Evolutionary conservation across 2,113 vertebrate species (phyloP).

Genomic region (Ameiurus melas): DNA sequence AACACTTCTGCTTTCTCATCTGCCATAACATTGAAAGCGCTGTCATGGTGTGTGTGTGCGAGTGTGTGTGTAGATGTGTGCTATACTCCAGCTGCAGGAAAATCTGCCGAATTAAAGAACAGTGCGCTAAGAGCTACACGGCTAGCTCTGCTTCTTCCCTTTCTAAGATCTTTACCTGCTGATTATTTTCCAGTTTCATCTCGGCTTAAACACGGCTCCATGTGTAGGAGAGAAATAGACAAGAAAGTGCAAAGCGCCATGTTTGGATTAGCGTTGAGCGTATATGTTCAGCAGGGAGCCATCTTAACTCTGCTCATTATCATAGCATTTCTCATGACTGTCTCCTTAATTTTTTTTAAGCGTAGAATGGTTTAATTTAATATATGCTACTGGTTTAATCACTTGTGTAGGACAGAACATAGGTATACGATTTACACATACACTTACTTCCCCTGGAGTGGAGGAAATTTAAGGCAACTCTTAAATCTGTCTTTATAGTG

Average conservation of each 20-base stretch:
- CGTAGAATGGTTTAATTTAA: conserved; percentile 73
- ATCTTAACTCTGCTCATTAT: conserved; percentile 68
- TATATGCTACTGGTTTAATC: conserved; percentile 71
- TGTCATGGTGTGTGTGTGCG: conserved; percentile 27
- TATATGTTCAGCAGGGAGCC: conserved; percentile 56
- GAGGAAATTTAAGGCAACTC: background rate
- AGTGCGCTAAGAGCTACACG: conserved; percentile 42
- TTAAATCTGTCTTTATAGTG: background rate
- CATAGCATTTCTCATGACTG: conserved; percentile 67
- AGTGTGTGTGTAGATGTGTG: conserved; percentile 38
- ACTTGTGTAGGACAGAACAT: conserved; percentile 52
- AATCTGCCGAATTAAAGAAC: conserved; percentile 15
- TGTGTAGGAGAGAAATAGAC: conserved; percentile 36
- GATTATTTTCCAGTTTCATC: conserved; percentile 67
- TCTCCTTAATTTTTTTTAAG: conserved; percentile 65
- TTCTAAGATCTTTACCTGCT: conserved; percentile 50
- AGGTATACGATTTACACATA: conserved; percentile 56
- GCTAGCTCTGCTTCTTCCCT: conserved; percentile 56
- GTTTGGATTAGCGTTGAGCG: conserved; percentile 68
- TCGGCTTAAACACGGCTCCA: conserved; percentile 63
- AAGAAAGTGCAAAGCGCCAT: conserved; percentile 43
- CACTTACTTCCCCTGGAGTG: conserved; percentile 27
- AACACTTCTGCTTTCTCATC: background rate
- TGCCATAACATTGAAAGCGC: background rate
- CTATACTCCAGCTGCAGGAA: conserved; percentile 15